Percentiles rank a stretch among this genome's conserved stretches.
Evolutionary conservation across 2,888 invertebrate genomes (phyloP).

Genomic region (Cacoxenus indagator): DNA sequence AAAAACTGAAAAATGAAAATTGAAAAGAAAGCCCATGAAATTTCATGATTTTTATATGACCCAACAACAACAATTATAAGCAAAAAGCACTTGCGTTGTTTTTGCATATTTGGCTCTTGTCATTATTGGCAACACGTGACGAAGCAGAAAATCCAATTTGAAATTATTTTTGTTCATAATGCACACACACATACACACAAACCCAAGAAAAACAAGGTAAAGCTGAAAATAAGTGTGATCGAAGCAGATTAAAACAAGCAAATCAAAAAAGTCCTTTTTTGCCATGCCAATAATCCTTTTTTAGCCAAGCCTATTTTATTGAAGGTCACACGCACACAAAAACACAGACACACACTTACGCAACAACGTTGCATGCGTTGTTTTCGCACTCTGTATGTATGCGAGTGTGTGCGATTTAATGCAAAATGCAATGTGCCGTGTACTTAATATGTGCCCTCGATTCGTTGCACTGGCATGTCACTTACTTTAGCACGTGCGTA

Average conservation of each 20-base stretch:
- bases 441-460: background rate
- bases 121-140: background rate
- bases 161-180: background rate
- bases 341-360: background rate
- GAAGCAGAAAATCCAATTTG: background rate
- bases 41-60: background rate
- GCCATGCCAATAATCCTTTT: background rate
- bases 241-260: too few relatives aligned
- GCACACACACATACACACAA: background rate
- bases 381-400: background rate
- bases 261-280: background rate
- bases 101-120: background rate
- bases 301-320: background rate
- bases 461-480: background rate
- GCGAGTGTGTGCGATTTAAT: background rate
- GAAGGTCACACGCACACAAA: background rate
- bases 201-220: background rate
- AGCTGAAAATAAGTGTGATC: background rate
- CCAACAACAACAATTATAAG: background rate
- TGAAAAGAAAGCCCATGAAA: too few relatives aligned
- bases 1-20: too few relatives aligned
- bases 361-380: background rate
- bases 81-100: background rate
- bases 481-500: background rate
- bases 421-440: background rate